phyloP scores from a whole-genome alignment of 2,113 vertebrate species.

The Urocynchramus pylzowi region DNA sequence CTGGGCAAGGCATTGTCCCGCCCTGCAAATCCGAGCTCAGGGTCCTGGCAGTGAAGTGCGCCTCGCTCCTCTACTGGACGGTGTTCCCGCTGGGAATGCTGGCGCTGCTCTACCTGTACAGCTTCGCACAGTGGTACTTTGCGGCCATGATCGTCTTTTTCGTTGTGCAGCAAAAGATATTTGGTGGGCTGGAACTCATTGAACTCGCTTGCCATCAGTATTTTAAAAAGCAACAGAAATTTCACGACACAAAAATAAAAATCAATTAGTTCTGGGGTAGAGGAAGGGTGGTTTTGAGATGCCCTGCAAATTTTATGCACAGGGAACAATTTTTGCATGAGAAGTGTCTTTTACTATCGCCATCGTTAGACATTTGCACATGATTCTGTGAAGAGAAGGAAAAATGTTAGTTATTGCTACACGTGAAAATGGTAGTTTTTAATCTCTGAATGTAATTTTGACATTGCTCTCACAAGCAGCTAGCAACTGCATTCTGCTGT shows the following conservation, averaged over 20 bases:
- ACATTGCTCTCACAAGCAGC: slow-evolving; percentile 43
- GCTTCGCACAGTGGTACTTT: slow-evolving; percentile 80
- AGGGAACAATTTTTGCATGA: slow-evolving; percentile 73
- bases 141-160: slow-evolving; percentile 76
- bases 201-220: slow-evolving; percentile 86
- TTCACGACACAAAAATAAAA: slow-evolving; percentile 63
- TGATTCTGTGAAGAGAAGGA: slow-evolving; percentile 46
- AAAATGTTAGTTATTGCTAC: slow-evolving; percentile 45
- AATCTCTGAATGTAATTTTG: slow-evolving; percentile 72
- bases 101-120: slow-evolving; percentile 78
- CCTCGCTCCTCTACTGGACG: slow-evolving; percentile 89
- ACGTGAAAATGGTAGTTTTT: slow-evolving; percentile 4
- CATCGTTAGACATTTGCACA: slow-evolving; percentile 67
- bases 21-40: slow-evolving; percentile 92
- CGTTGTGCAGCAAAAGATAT: slow-evolving; percentile 80
- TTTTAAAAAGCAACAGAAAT: slow-evolving; percentile 69
- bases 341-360: slow-evolving; percentile 50
- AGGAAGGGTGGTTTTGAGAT: not conserved
- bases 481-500: slow-evolving; percentile 30
- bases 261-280: not conserved
- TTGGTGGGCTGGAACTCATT: slow-evolving; percentile 89
- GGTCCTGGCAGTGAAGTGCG: slow-evolving; percentile 81
- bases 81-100: slow-evolving; percentile 77
- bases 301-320: slow-evolving; percentile 34
- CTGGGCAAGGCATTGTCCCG: slow-evolving; percentile 71